phyloP scores from a whole-genome alignment of 2,888 invertebrate genomes.

The Sphecodes monilicornis region DNA sequence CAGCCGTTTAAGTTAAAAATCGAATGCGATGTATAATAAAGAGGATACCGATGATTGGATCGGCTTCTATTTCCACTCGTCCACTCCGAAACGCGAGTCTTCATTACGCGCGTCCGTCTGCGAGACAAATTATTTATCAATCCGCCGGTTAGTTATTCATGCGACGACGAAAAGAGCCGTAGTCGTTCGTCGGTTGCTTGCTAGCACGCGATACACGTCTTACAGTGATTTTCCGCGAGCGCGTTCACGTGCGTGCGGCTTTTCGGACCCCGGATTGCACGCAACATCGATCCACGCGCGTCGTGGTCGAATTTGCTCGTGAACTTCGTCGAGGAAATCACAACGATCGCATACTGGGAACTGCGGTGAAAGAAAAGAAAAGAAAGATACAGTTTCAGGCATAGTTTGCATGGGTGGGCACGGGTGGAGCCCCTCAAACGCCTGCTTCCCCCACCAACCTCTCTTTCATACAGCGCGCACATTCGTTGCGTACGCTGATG shows the following conservation, averaged over 20 bases:
- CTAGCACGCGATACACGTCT: slow-evolving; percentile 68
- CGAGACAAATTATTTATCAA: slow-evolving; percentile 65
- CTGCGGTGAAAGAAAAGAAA: background rate
- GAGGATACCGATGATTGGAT: background rate
- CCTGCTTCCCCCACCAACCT: too few species aligned
- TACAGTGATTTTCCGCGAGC: slow-evolving; percentile 27
- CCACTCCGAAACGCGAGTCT: background rate
- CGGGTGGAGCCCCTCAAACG: too few species aligned
- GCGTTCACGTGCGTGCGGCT: slow-evolving; percentile 43
- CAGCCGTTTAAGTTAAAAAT: background rate
- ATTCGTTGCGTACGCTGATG: too few species aligned
- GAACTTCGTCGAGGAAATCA: background rate
- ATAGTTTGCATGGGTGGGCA: too few species aligned
- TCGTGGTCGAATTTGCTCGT: slow-evolving; percentile 7
- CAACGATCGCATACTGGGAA: background rate
- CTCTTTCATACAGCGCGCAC: too few species aligned
- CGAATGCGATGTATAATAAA: background rate
- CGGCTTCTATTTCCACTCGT: slow-evolving; percentile 4
- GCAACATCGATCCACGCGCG: slow-evolving; percentile 35
- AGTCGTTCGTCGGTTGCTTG: slow-evolving; percentile 35
- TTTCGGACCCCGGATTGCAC: slow-evolving; percentile 37
- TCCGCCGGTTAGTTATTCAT: slow-evolving; percentile 65
- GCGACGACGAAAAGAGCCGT: slow-evolving; percentile 66
- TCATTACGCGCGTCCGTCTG: slow-evolving; percentile 43
- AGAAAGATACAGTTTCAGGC: background rate